Evolutionary conservation across 1,140 invertebrate species (phyloP).

Genomic region (Drosophila oshimai): DNA sequence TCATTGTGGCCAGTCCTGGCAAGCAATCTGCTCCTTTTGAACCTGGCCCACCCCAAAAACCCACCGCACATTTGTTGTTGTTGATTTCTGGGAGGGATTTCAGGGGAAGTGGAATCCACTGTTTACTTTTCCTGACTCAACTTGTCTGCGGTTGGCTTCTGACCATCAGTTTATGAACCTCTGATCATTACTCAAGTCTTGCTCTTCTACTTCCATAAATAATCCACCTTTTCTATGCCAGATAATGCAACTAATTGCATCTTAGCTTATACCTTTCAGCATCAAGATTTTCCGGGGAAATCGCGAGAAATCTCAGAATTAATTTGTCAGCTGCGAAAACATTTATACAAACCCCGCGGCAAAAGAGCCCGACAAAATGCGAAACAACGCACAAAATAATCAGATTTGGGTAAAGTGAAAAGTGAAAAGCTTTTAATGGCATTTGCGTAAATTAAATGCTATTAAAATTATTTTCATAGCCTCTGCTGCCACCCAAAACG

Average conservation of each 20-base stretch:
- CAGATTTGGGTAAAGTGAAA: conserved; percentile 62
- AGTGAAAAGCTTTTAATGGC: conserved; percentile 77
- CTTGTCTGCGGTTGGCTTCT: conserved; percentile 47
- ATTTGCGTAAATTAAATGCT: conserved; percentile 76
- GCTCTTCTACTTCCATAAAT: not conserved
- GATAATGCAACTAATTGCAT: conserved; percentile 31
- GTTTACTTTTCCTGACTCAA: not conserved
- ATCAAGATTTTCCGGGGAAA: not conserved
- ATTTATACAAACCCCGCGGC: conserved; percentile 17
- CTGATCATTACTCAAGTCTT: conserved; percentile 21
- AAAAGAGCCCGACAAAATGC: conserved; percentile 39
- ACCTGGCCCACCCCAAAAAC: not conserved
- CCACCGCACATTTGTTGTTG: conserved; percentile 10
- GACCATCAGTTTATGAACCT: conserved; percentile 35
- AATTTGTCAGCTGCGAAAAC: conserved; percentile 47
- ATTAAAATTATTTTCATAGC: conserved; percentile 78
- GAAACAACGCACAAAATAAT: conserved; percentile 77
- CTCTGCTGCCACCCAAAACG: not conserved
- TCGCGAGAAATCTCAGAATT: conserved; percentile 27
- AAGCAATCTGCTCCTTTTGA: not conserved
- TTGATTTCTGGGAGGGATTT: not conserved
- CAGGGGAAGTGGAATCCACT: not conserved
- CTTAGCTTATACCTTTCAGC: conserved; percentile 1
- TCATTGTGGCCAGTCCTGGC: conserved; percentile 2
- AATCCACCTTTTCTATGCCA: conserved; percentile 6